Evolutionary conservation across 2,888 invertebrate genomes (phyloP).

Genomic region (Papilio gigon): DNA sequence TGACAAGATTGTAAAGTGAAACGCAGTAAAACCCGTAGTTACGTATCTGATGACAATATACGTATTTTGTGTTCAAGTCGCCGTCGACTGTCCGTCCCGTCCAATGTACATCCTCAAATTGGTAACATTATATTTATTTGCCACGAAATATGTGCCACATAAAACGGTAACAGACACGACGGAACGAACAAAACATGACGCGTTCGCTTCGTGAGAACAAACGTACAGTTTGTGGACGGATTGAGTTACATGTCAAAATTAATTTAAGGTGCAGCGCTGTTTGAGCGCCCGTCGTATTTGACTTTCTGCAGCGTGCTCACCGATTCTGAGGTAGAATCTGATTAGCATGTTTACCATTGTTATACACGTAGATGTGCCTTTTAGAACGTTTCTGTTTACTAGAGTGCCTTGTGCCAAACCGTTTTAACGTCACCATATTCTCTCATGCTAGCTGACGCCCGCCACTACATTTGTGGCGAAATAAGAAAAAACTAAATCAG

Average conservation of each 20-base stretch:
- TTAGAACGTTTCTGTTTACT: background rate
- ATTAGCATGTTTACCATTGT: slow-evolving; percentile 3
- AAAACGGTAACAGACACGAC: slow-evolving; percentile 39
- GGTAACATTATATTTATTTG: slow-evolving; percentile 41
- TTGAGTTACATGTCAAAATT: slow-evolving; percentile 60
- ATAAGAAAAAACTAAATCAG: too few species aligned
- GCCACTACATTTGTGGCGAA: too few species aligned
- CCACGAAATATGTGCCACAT: slow-evolving; percentile 40
- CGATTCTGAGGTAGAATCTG: background rate
- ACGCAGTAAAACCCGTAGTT: background rate
- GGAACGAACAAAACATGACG: slow-evolving; percentile 43
- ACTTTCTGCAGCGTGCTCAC: background rate
- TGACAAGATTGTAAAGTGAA: slow-evolving; percentile 8
- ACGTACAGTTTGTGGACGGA: slow-evolving; percentile 50
- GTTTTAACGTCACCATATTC: background rate
- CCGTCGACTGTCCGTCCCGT: slow-evolving; percentile 16
- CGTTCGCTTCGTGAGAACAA: slow-evolving; percentile 56
- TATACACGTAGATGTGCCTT: slow-evolving; percentile 4
- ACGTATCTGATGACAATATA: slow-evolving; percentile 10
- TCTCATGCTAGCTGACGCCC: too few species aligned
- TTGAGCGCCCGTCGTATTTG: slow-evolving; percentile 2
- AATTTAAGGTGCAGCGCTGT: slow-evolving; percentile 56
- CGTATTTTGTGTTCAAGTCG: slow-evolving; percentile 12
- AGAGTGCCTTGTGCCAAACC: background rate
- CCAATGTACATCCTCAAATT: slow-evolving; percentile 27